Conservation (phyloP, 2,113 vertebrate species). For the Sigmodon hispidus region DNA sequence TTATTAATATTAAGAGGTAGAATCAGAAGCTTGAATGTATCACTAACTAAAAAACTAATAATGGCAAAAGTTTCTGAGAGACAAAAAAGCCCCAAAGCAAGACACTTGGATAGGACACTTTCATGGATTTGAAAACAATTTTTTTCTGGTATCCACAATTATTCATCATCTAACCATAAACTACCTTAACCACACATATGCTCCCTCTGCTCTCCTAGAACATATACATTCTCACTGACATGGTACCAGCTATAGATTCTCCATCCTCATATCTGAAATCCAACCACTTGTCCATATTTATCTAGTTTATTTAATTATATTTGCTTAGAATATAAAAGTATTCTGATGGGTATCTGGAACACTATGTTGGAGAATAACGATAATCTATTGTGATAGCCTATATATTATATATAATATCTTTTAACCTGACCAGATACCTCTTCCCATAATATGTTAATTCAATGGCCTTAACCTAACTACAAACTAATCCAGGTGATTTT, state of each 20-base stretch:
- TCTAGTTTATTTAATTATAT: background rate
- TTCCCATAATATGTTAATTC: background rate
- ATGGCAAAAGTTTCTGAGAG: background rate
- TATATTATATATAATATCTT: background rate
- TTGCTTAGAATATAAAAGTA: background rate
- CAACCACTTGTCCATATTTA: background rate
- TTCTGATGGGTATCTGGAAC: background rate
- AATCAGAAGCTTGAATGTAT: constrained; percentile 18
- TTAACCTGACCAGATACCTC: background rate
- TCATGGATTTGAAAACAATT: background rate
- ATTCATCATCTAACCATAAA: background rate
- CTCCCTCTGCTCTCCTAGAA: background rate
- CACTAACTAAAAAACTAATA: constrained; percentile 33
- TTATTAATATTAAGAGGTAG: constrained; percentile 5
- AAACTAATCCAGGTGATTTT: background rate
- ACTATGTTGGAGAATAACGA: background rate
- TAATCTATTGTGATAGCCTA: background rate
- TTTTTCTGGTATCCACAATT: background rate
- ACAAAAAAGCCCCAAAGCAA: background rate
- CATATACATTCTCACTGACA: background rate
- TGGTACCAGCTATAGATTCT: background rate
- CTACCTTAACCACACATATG: background rate
- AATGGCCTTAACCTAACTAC: background rate
- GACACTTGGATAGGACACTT: background rate
- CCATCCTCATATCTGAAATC: background rate